phyloP scores from a whole-genome alignment of 1,140 invertebrate species.

The Hypsibius dujardini region DNA sequence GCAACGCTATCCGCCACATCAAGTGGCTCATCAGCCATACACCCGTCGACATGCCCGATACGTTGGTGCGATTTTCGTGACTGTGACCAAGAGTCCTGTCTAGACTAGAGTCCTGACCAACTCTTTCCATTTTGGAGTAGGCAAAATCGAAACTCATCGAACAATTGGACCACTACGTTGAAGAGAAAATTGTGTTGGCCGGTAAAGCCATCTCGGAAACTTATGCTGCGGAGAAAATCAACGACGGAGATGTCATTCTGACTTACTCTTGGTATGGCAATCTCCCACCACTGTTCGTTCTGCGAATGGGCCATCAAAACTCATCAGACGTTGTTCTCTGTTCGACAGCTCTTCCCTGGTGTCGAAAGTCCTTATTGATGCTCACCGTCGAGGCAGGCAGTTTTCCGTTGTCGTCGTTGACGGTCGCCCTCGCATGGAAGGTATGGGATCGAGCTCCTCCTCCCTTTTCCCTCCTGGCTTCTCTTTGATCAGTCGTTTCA shows the following conservation, averaged over 20 bases:
- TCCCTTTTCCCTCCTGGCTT: no score
- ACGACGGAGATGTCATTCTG: constrained; percentile 64
- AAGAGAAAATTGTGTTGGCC: constrained; percentile 64
- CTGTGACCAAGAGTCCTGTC: constrained; percentile 4
- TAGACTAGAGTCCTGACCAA: constrained; percentile 19
- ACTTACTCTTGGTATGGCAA: constrained; percentile 70
- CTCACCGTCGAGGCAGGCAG: constrained; percentile 43
- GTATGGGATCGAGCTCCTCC: constrained; percentile 27
- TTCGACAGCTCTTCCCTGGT: constrained; percentile 68
- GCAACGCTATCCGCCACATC: constrained; percentile 53
- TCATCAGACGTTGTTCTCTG: no score
- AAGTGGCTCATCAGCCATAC: constrained; percentile 47
- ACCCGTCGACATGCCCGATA: constrained; percentile 47
- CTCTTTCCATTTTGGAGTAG: constrained; percentile 27
- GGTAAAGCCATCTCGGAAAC: constrained; percentile 58
- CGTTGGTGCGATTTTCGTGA: constrained; percentile 41
- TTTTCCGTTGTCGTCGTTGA: constrained; percentile 70
- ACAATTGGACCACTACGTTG: constrained; percentile 58
- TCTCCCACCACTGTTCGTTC: no score
- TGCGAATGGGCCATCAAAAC: no score
- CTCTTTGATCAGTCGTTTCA: no score
- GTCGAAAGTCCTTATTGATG: constrained; percentile 52
- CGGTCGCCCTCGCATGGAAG: constrained; percentile 53
- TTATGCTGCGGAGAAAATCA: constrained; percentile 55
- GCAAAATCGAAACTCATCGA: constrained; percentile 50